phyloP scores from a whole-genome alignment of 2,888 invertebrate genomes.

The Aphodius granarius region DNA sequence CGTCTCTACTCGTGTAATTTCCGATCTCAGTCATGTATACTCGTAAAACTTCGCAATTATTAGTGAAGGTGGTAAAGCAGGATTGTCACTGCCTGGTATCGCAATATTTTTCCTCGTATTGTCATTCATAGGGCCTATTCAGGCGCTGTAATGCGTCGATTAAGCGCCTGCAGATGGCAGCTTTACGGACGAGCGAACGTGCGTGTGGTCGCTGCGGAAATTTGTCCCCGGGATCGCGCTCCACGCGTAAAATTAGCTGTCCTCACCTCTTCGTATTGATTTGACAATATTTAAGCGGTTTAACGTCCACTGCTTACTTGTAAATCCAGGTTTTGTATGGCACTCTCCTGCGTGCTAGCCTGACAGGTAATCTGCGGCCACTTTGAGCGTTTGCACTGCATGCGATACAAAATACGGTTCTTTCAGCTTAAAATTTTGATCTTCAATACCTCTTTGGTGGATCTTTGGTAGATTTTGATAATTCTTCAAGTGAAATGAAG shows the following conservation, averaged over 20 bases:
- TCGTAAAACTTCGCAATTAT: no score
- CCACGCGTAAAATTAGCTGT: background rate
- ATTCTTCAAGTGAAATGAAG: no score
- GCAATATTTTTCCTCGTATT: background rate
- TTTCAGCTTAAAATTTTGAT: background rate
- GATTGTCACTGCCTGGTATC: background rate
- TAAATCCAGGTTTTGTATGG: conserved; percentile 7
- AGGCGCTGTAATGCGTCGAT: background rate
- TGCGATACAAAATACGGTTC: background rate
- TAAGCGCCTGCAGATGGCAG: background rate
- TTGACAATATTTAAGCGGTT: conserved; percentile 12
- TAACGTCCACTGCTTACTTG: background rate
- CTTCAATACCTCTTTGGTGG: no score
- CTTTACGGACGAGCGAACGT: background rate
- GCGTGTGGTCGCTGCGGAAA: background rate
- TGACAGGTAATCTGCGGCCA: background rate
- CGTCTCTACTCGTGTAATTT: no score
- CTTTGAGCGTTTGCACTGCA: background rate
- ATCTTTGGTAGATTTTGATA: no score
- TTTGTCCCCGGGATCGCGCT: background rate
- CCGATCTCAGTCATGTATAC: no score
- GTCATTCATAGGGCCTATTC: background rate
- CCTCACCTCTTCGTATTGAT: background rate
- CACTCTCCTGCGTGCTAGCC: background rate
- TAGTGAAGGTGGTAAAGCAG: background rate